Conservation (phyloP, 1,140 invertebrate species). For the Aphidius gifuensis region DNA sequence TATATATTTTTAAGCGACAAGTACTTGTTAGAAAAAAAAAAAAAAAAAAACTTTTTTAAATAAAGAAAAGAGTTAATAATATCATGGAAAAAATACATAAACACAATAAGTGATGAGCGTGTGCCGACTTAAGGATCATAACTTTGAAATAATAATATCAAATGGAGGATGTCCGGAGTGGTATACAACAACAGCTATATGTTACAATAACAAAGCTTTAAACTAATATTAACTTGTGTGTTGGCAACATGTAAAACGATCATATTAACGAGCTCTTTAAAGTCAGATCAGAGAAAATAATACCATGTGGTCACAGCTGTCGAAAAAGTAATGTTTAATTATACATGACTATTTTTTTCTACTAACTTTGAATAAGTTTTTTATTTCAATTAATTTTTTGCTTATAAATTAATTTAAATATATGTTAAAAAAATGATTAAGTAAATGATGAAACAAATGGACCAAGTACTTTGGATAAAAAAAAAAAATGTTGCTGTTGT, state of each 20-base stretch:
- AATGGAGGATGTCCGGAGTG: slow-evolving; percentile 22
- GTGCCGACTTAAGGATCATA: slow-evolving; percentile 7
- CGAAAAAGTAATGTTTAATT: neutral
- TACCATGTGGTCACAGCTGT: slow-evolving; percentile 33
- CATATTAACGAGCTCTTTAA: slow-evolving; percentile 34
- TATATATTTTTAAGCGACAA: neutral
- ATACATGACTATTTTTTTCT: neutral
- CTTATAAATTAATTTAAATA: too few species aligned
- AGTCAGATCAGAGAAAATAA: slow-evolving; percentile 29
- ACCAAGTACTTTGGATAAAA: too few species aligned
- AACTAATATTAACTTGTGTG: slow-evolving; percentile 34
- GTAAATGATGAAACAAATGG: too few species aligned
- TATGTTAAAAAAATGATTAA: too few species aligned
- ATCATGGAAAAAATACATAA: neutral
- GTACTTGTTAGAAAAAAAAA: neutral
- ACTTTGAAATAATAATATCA: neutral
- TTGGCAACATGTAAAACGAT: slow-evolving; percentile 33
- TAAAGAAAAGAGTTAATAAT: neutral
- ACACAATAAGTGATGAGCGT: neutral
- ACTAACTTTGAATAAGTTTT: slow-evolving; percentile 6
- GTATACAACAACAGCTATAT: slow-evolving; percentile 7
- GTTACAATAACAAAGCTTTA: slow-evolving; percentile 32
- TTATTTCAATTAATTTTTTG: too few species aligned
- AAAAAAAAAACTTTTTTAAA: slow-evolving; percentile 1
- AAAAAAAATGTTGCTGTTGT: too few species aligned